Evolutionary conservation across 2,888 invertebrate species (phyloP).

Genomic region (Nineta flava): DNA sequence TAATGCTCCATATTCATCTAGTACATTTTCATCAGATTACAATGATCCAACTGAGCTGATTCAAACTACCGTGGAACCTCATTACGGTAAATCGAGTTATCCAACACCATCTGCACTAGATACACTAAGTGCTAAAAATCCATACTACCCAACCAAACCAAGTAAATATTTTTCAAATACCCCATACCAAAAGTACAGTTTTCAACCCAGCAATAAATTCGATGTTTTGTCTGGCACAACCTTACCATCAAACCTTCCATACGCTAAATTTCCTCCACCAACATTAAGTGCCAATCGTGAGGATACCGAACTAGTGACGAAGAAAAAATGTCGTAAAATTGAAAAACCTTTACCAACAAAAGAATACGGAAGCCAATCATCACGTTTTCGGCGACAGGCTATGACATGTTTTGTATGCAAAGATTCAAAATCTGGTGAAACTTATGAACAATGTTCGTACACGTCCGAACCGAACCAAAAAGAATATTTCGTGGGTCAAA

Average conservation of each 20-base stretch:
- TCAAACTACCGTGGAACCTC: not conserved
- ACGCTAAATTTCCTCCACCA: not conserved
- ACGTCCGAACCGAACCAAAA: constrained; percentile 29
- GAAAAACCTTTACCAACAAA: constrained; percentile 28
- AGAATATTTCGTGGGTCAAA: constrained; percentile 24
- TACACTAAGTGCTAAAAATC: constrained; percentile 5
- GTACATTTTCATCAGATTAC: not conserved
- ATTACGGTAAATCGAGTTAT: constrained; percentile 1
- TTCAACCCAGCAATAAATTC: constrained; percentile 17
- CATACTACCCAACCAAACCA: not conserved
- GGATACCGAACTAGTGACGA: constrained; percentile 12
- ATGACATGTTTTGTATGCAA: constrained; percentile 38
- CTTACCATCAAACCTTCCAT: not conserved
- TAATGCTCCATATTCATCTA: not conserved
- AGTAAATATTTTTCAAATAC: constrained; percentile 26
- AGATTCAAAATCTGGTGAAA: constrained; percentile 33
- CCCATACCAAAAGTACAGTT: constrained; percentile 25
- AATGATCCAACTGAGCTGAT: not conserved
- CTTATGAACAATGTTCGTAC: constrained; percentile 41
- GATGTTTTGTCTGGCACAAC: not conserved
- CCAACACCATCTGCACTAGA: constrained; percentile 1
- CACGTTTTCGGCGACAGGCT: constrained; percentile 19
- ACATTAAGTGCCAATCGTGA: constrained; percentile 4
- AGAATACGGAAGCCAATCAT: too few relatives aligned
- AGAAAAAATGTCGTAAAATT: constrained; percentile 43